A percentile compares a stretch with the other conserved stretches of the same genome.
Conservation (phyloP, 2,888 invertebrate species). For the Anoplius nigerrimus region DNA sequence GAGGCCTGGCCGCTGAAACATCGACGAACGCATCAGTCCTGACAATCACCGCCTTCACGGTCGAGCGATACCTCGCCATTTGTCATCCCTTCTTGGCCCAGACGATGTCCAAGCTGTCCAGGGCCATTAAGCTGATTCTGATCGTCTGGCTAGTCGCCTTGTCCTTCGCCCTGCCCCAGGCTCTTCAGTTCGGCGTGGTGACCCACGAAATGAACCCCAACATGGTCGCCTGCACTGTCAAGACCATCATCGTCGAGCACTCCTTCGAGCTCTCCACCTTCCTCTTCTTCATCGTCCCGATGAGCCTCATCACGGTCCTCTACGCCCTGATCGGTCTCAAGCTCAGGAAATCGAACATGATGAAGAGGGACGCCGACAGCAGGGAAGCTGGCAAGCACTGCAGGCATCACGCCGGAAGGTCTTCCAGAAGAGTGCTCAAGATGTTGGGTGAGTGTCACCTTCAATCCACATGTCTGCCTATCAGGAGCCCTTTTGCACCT, state of each 20-base stretch:
- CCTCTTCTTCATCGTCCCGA: constrained; percentile 80
- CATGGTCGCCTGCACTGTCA: constrained; percentile 74
- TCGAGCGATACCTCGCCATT: constrained; percentile 83
- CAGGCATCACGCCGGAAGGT: constrained; percentile 75
- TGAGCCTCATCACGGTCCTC: constrained; percentile 79
- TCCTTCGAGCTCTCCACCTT: constrained; percentile 80
- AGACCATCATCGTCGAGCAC: constrained; percentile 75
- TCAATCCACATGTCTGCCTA: too few relatives aligned
- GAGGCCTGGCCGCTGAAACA: constrained; percentile 77
- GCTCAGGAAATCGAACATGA: constrained; percentile 76
- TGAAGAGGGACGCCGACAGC: constrained; percentile 62
- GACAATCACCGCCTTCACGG: constrained; percentile 83
- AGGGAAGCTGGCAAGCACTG: constrained; percentile 38
- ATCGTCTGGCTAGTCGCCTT: constrained; percentile 88
- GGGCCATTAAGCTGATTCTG: constrained; percentile 88
- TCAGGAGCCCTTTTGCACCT: too few relatives aligned
- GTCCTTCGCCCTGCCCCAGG: constrained; percentile 85
- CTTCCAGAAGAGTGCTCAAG: constrained; percentile 83
- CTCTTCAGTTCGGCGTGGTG: constrained; percentile 76
- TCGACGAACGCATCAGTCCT: constrained; percentile 77
- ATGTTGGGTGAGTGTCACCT: constrained; percentile 83
- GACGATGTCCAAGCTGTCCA: constrained; percentile 90
- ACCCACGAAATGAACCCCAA: constrained; percentile 75
- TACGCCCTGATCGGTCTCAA: constrained; percentile 77
- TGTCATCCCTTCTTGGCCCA: constrained; percentile 84